Evolutionary conservation across 2,113 vertebrate genomes (phyloP), one percentile per base, ranked within the genome.

Genomic region (Grus americana): DNA sequence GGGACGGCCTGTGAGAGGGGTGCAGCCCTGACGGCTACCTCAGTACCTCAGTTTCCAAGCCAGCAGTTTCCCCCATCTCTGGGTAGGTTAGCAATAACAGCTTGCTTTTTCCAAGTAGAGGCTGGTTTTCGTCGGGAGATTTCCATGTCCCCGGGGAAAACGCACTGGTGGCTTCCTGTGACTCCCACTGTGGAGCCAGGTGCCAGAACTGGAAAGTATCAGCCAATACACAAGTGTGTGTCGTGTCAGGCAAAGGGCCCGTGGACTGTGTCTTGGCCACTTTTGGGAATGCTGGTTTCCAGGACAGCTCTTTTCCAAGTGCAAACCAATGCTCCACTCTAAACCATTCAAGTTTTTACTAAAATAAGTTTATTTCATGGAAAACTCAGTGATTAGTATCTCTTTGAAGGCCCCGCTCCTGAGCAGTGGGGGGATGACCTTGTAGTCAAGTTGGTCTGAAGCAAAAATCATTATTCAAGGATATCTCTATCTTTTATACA

Each of bases 171-270:
- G 17, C 44, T 81, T 74, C 70, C 22, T 40, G 12, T 61, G 47
- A n/a, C 11, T 42, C 10, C 44, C 4, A 6, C 42, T 34, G 34
- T 5, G 2, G 21, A 40, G 36, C 12, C 4, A 1, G 36, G 47
- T 17, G 13, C 49, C 30, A 67, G 63, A 55, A 81, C 30, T 32
- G 65, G 52, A 20, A 81, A n/a, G 62, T 20, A 4, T 1, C 1
- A 3, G 8, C 42, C 27, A 19, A 23, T 14, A 7, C 26, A 2
- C 4, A 5, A 42, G 22, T 1, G 0, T 0, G 0, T 11, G 32
- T 55, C 0, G 0, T 19, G 16, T n/a, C 54, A 34, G 32, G 47
- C 36, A 42, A 34, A 42, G 17, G 17, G 26, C 3, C 73, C 11
- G 5, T n/a, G 49, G 20, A 38, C 46, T 9, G 8, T 22, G 19